A percentile compares a stretch with the other conserved stretches of the same genome.
These are phyloP conservation scores for Erythrocebus patas DNA, from an alignment of 2,113 vertebrate species.

Conservation along the genomic window DNA sequence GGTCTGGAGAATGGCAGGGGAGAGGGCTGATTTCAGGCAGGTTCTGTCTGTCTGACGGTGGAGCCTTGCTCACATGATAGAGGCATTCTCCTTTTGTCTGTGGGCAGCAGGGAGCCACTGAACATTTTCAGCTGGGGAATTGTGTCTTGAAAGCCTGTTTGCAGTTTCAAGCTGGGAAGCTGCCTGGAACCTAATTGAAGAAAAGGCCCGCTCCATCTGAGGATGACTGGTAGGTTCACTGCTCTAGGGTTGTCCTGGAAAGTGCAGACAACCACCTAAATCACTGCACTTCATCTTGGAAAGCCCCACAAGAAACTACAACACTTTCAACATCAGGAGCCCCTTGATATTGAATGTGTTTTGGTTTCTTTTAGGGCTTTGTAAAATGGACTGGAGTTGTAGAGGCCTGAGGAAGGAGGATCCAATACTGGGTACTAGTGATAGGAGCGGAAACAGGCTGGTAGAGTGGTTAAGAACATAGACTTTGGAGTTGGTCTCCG, in stretches of 20 bases:
- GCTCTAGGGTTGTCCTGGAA: background rate
- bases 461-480: background rate
- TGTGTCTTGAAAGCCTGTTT: background rate
- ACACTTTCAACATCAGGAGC: background rate
- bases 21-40: background rate
- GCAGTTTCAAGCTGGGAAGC: background rate
- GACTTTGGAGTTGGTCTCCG: background rate
- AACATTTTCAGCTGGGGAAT: background rate
- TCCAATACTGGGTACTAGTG: background rate
- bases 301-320: too few species aligned
- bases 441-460: background rate
- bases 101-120: background rate
- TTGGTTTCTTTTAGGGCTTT: background rate
- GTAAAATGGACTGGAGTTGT: background rate
- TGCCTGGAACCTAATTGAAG: background rate
- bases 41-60: background rate
- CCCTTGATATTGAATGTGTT: background rate
- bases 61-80: background rate
- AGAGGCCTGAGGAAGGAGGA: background rate
- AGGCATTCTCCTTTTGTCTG: background rate
- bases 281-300: background rate
- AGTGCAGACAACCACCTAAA: background rate
- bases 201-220: background rate
- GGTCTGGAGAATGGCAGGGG: background rate
- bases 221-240: background rate